Percentiles rank a stretch among this genome's conserved stretches.
phyloP scores from a whole-genome alignment of 2,797 vertebrate genomes.

The Chelmon rostratus region DNA sequence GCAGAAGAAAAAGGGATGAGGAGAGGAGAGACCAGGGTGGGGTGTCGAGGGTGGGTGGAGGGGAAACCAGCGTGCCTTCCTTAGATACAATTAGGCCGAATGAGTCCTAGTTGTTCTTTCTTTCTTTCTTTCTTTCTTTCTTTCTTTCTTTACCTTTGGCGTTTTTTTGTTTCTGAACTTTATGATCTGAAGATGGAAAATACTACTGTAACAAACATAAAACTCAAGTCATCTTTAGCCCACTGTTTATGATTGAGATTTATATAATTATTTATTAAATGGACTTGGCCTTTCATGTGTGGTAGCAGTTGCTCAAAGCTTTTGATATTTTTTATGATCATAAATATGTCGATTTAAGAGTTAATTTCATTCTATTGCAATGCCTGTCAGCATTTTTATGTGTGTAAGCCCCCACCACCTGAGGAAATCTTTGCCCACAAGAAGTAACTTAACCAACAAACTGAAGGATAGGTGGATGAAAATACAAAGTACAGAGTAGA shows the following conservation, averaged over 20 bases:
- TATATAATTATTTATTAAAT: neutral
- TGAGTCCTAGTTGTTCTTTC: neutral
- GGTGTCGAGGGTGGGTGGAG: slow-evolving; percentile 4
- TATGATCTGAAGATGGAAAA: neutral
- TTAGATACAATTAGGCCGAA: slow-evolving; percentile 52
- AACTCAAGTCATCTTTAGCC: neutral
- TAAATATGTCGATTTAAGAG: neutral
- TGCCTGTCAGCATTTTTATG: neutral
- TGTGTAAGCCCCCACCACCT: too few species aligned
- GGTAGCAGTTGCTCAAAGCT: neutral
- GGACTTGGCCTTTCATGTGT: neutral
- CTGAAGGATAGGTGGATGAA: neutral
- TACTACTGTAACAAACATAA: neutral
- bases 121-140: neutral
- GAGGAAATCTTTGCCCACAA: neutral
- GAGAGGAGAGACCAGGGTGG: slow-evolving; percentile 23
- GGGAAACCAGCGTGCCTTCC: slow-evolving; percentile 21
- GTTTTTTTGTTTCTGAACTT: neutral
- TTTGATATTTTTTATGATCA: neutral
- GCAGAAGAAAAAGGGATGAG: slow-evolving; percentile 62
- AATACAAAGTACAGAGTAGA: slow-evolving; percentile 46
- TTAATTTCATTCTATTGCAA: neutral
- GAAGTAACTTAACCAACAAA: neutral
- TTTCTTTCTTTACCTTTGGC: neutral
- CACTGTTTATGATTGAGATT: neutral